phyloP scores from a whole-genome alignment of 2,797 vertebrate genomes.

The Propithecus deckenii region DNA sequence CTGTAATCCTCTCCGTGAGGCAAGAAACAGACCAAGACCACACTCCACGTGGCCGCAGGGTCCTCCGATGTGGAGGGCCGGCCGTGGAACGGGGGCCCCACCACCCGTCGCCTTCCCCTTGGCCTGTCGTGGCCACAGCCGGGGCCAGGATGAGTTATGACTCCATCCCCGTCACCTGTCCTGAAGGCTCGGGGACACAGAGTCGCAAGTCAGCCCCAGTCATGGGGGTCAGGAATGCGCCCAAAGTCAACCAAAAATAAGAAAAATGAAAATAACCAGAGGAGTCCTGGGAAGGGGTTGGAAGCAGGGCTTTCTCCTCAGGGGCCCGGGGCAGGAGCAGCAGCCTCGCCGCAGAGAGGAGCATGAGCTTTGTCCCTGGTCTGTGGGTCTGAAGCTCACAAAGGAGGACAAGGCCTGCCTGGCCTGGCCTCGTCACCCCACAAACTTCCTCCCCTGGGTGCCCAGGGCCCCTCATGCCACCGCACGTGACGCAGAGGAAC shows the following conservation, averaged over 20 bases:
- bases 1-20: background rate
- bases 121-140: background rate
- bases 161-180: background rate
- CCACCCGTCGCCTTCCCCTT: background rate
- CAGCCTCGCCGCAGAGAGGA: background rate
- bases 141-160: background rate
- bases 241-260: background rate
- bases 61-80: accelerated
- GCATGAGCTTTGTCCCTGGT: background rate
- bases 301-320: background rate
- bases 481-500: background rate
- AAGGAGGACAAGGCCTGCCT: background rate
- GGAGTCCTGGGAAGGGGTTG: background rate
- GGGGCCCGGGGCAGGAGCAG: accelerated
- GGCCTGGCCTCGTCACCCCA: too few species aligned
- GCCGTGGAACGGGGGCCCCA: background rate
- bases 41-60: accelerated
- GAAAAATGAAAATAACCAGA: background rate
- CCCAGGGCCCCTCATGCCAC: background rate
- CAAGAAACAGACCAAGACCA: background rate
- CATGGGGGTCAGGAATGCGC: background rate
- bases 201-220: background rate
- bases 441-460: background rate
- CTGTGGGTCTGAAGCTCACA: background rate
- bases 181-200: background rate